Conservation (phyloP, 2,797 vertebrate genomes). For the Stomatorhinus walkeri region DNA sequence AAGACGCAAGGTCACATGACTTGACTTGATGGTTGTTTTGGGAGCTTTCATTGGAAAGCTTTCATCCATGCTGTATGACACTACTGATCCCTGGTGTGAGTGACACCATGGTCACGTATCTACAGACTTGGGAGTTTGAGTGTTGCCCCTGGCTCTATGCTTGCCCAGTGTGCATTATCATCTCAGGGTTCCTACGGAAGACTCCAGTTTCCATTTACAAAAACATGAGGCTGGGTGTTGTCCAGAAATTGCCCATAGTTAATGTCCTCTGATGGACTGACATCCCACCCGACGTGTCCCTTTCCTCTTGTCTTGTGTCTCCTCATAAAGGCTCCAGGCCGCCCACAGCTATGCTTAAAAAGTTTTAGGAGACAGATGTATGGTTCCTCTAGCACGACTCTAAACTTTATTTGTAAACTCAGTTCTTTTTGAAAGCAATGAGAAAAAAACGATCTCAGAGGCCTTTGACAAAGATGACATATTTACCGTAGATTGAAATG, state of each 20-base stretch:
- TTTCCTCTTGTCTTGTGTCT: not conserved
- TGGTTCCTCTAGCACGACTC: not conserved
- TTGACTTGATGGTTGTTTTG: not conserved
- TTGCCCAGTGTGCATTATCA: not conserved
- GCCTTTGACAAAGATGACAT: not conserved
- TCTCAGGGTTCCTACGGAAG: not conserved
- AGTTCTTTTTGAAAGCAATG: not conserved
- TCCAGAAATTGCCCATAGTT: not conserved
- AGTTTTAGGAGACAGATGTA: not conserved
- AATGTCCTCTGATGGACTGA: not conserved
- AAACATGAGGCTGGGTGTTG: not conserved
- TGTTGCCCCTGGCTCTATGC: not conserved
- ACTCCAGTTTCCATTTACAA: not conserved
- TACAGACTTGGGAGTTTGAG: not conserved
- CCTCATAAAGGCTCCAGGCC: not conserved
- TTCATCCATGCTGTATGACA: not conserved
- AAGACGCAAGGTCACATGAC: not conserved
- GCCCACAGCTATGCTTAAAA: not conserved
- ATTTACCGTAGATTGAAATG: conserved; percentile 4
- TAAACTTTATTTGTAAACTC: not conserved
- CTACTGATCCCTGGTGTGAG: not conserved
- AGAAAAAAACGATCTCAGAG: not conserved
- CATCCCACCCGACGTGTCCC: not conserved
- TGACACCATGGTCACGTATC: not conserved
- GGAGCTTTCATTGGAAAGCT: not conserved